phyloP scores from a whole-genome alignment of 2,797 vertebrate genomes.

The Balearica regulorum region DNA sequence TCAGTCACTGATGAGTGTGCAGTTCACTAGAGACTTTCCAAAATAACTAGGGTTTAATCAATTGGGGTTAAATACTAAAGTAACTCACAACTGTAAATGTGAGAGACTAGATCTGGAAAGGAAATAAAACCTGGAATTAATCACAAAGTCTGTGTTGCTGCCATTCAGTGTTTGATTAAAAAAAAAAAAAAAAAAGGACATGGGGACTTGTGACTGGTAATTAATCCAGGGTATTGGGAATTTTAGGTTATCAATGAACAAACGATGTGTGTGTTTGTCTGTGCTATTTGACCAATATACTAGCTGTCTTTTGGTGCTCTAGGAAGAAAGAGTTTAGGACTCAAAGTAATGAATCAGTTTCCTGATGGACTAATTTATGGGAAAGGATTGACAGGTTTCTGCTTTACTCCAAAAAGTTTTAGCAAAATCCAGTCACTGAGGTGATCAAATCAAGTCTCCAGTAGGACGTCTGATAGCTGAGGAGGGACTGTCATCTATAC shows the following conservation, averaged over 20 bases:
- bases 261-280: background rate
- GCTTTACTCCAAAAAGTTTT: background rate
- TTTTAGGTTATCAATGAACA: background rate
- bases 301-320: background rate
- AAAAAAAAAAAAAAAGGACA: background rate
- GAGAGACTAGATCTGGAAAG: background rate
- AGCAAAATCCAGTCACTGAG: background rate
- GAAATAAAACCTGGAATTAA: background rate
- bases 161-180: background rate
- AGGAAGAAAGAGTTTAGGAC: background rate
- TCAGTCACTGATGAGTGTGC: background rate
- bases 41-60: background rate
- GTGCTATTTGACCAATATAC: background rate
- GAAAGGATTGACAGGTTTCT: background rate
- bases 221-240: background rate
- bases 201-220: background rate
- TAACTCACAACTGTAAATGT: background rate
- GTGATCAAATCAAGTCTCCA: background rate
- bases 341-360: background rate
- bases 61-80: background rate
- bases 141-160: background rate
- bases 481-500: background rate
- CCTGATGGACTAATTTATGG: background rate
- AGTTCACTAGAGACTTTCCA: background rate
- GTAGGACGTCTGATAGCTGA: background rate